A percentile compares a stretch with the other conserved stretches of the same genome.
These are phyloP conservation scores for Melanargia galathea DNA, from an alignment of 2,888 invertebrate genomes.

Conservation along the genomic window DNA sequence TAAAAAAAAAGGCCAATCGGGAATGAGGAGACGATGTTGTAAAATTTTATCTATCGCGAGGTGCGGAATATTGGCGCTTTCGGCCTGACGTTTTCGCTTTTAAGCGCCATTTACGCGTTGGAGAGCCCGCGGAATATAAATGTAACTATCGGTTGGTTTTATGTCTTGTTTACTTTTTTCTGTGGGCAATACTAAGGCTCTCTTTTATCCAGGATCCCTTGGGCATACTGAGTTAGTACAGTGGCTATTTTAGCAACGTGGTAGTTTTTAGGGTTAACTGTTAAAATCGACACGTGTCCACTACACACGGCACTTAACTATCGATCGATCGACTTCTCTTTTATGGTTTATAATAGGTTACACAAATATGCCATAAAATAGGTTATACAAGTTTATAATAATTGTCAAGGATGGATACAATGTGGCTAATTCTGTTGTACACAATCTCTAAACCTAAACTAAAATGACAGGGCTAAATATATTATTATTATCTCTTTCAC, in stretches of 20 bases:
- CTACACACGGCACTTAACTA: too few species aligned
- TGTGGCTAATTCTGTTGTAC: too few species aligned
- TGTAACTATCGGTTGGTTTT: slow-evolving; percentile 15
- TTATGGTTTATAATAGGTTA: too few species aligned
- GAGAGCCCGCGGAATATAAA: slow-evolving; percentile 16
- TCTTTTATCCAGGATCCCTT: not conserved
- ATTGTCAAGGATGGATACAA: too few species aligned
- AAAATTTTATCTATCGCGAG: slow-evolving; percentile 48
- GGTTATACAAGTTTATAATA: too few species aligned
- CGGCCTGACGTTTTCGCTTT: slow-evolving; percentile 7
- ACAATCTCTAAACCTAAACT: too few species aligned
- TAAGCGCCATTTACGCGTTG: slow-evolving; percentile 9
- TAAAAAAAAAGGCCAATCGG: slow-evolving; percentile 44
- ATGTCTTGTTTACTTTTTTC: slow-evolving; percentile 11
- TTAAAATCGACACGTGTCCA: not conserved
- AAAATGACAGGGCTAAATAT: too few species aligned
- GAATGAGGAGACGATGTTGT: slow-evolving; percentile 47
- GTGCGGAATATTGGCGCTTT: slow-evolving; percentile 34
- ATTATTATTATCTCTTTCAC: too few species aligned
- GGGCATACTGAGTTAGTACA: not conserved
- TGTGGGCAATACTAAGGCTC: not conserved
- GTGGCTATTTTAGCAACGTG: not conserved
- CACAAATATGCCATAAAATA: too few species aligned
- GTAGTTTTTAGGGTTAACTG: not conserved
- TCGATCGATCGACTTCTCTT: too few species aligned